Conservation (phyloP, 2,113 vertebrate genomes). For the Onychorhynchus coronatus region DNA sequence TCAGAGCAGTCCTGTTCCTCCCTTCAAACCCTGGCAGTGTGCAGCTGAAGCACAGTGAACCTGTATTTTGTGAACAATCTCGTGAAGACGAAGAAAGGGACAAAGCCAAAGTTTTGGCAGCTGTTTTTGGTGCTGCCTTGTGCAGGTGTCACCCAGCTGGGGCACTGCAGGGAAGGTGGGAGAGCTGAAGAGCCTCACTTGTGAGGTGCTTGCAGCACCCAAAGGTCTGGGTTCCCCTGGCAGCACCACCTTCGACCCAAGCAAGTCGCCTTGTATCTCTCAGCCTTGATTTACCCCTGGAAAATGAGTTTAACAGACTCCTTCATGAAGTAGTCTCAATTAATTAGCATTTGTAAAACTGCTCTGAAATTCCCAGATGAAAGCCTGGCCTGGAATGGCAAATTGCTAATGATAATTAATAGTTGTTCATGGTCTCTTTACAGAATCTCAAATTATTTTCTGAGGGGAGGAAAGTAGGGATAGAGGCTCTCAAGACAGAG, state of each 20-base stretch:
- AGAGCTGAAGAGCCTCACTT: background rate
- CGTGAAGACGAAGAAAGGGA: background rate
- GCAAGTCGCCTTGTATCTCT: background rate
- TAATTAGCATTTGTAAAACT: constrained; percentile 60
- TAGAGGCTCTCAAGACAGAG: background rate
- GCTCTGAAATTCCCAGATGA: constrained; percentile 47
- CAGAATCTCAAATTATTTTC: constrained; percentile 29
- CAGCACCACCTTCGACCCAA: background rate
- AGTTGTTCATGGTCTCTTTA: constrained; percentile 42
- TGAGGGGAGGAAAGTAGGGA: background rate
- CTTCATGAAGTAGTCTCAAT: constrained; percentile 40
- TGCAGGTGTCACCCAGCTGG: background rate
- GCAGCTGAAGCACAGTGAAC: background rate
- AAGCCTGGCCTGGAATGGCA: constrained; percentile 53
- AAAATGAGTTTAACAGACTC: constrained; percentile 52
- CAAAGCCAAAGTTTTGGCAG: background rate
- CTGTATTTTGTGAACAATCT: background rate
- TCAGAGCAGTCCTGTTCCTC: background rate
- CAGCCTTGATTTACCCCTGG: constrained; percentile 42
- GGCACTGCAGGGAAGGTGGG: background rate
- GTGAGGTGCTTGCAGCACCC: accelerated
- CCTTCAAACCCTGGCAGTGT: background rate
- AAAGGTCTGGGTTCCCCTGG: background rate
- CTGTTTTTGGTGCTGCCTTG: background rate
- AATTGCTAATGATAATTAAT: constrained; percentile 68